phyloP scores from a whole-genome alignment of 2,113 vertebrate species.

The Tonatia bakeri region DNA sequence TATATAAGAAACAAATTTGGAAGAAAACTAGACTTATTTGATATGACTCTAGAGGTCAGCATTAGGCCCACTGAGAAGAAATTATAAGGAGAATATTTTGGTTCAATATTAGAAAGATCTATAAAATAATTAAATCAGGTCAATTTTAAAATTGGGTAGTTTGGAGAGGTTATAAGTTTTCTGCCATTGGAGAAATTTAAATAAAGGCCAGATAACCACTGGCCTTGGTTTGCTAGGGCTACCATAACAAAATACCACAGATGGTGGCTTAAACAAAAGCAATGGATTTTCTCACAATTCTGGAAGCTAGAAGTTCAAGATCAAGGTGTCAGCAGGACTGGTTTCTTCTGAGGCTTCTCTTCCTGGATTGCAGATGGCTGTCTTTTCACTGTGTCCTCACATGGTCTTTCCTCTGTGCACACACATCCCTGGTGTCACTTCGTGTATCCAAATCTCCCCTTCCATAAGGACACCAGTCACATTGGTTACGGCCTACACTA shows the following conservation, averaged over 20 bases:
- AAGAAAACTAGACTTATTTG: neutral
- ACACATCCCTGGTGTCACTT: neutral
- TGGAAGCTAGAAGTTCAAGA: too few relatives aligned
- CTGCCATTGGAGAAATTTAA: neutral
- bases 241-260: neutral
- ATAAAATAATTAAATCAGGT: neutral
- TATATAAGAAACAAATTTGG: slow-evolving; percentile 8
- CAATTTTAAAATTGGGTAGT: neutral
- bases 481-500: neutral
- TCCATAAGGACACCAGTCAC: neutral
- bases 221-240: neutral
- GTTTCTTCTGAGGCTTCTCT: too few relatives aligned
- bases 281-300: neutral
- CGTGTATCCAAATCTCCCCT: neutral
- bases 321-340: too few relatives aligned
- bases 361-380: too few relatives aligned
- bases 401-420: too few relatives aligned
- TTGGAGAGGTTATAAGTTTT: neutral
- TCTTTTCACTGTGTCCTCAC: too few relatives aligned
- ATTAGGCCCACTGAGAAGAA: neutral
- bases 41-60: neutral
- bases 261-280: neutral
- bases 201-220: neutral
- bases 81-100: neutral
- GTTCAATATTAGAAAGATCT: neutral